phyloP scores from a whole-genome alignment of 37 sponge, comb jelly and placozoan species.

The Oopsacas minuta region DNA sequence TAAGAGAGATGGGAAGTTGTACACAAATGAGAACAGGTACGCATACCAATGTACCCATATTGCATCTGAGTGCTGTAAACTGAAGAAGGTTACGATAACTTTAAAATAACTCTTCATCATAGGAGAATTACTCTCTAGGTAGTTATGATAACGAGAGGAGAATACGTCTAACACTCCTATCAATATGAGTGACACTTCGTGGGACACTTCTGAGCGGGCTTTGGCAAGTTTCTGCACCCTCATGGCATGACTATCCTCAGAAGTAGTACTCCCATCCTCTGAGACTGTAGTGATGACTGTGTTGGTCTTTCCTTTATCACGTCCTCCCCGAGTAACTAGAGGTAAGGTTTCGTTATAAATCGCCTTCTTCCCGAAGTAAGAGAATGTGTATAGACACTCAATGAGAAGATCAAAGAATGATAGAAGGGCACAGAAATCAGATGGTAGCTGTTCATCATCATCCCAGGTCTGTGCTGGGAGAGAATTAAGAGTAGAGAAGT shows the following conservation, averaged over 20 bases:
- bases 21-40: slow-evolving; percentile 21
- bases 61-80: slow-evolving; percentile 1
- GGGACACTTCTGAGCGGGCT: slow-evolving; percentile 26
- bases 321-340: neutral
- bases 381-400: neutral
- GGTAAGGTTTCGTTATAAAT: neutral
- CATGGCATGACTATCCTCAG: slow-evolving; percentile 3
- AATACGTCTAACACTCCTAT: slow-evolving; percentile 57
- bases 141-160: neutral
- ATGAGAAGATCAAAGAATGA: neutral
- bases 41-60: slow-evolving; percentile 25
- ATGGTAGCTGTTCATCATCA: neutral
- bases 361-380: neutral
- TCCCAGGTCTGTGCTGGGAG: neutral
- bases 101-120: slow-evolving; percentile 1
- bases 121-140: neutral
- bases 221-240: slow-evolving; percentile 10
- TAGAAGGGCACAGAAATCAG: neutral
- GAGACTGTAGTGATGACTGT: neutral
- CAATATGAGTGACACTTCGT: slow-evolving; percentile 58
- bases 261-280: neutral
- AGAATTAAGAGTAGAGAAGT: neutral
- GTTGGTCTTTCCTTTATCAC: neutral
- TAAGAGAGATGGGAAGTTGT: neutral
- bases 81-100: neutral